Evolutionary conservation across 2,888 invertebrate species (phyloP), one percentile per base, ranked within the genome.

Genomic region (Lumbricus terrestris): DNA sequence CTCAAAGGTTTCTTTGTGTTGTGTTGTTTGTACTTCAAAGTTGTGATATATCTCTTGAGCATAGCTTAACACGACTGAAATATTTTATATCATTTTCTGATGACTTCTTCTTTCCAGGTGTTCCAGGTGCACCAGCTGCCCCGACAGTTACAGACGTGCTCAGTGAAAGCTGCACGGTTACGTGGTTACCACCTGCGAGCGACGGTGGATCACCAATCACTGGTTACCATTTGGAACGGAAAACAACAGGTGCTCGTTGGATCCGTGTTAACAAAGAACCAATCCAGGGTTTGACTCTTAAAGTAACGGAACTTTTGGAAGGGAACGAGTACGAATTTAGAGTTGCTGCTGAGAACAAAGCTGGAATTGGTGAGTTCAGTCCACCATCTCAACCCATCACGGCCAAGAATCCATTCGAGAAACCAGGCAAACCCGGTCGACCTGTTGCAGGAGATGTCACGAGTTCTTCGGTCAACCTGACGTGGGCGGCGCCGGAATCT

Each of bases 381-480:
- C 90, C 91, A n/a, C 92, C 92, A 29, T 92, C 93, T 37, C 90
- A 91, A 83, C 92, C 92, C 6, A 89, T 92, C 89, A 90, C 91
- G 2, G 92, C 93, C 69, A 93, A 93, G 90, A 91, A 91, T 88
- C 92, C 92, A 35, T 88, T 85, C 38, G 91, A 91, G 20, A 91
- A 91, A 20, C 93, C 93, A 6, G 91, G 89, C 23, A 91, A 91
- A 83, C 90, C 93, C 18, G 91, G 92, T 23, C 89, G 89, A 11
- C 92, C 92, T 1, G 90, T 91, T 33, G 89, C 90, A n/a, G 89
- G 88, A 35, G 91, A 92, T 42, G 90, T 92, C 34, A 92, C 90
- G 88, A 97, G 97, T 93, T 96, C 97, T 94, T 97, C 97, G 92
- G 97, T 97, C 0, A 97, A 97, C 20, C 95, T 99, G 29, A 93